phyloP scores from a whole-genome alignment of 2,113 vertebrate genomes.

The Vanacampus margaritifer region DNA sequence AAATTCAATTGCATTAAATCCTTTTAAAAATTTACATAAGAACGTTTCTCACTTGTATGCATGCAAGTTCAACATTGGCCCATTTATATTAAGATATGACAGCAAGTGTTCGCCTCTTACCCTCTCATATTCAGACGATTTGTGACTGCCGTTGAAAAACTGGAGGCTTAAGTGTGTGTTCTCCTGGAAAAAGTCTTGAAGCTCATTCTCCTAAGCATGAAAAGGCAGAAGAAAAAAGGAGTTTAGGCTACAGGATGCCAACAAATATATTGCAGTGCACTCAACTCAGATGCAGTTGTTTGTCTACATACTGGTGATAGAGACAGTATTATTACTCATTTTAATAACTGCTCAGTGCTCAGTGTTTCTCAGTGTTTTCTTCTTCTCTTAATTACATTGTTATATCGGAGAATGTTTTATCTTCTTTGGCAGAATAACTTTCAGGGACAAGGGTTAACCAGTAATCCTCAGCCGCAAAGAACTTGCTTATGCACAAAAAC shows the following conservation, averaged over 20 bases:
- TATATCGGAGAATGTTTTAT: background rate
- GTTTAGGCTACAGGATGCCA: conserved; percentile 28
- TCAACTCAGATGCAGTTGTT: conserved; percentile 38
- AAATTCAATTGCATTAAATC: background rate
- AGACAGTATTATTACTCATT: conserved; percentile 67
- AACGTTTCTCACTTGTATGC: background rate
- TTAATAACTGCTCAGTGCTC: conserved; percentile 17
- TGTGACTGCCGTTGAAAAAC: conserved; percentile 69
- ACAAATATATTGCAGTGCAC: background rate
- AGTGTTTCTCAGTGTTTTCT: conserved; percentile 37
- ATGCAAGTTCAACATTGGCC: background rate
- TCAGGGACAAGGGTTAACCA: too few relatives aligned
- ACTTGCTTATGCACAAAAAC: too few relatives aligned
- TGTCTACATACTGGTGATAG: conserved; percentile 20
- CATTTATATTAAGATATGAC: background rate
- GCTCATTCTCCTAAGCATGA: conserved; percentile 77
- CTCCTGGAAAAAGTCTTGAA: conserved; percentile 77
- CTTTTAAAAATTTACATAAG: background rate
- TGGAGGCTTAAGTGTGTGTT: conserved; percentile 73
- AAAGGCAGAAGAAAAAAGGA: conserved; percentile 32
- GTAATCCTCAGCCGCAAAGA: too few relatives aligned
- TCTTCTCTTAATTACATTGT: conserved; percentile 21
- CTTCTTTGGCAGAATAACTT: background rate
- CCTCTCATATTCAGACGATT: conserved; percentile 75
- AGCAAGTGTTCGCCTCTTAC: conserved; percentile 64